phyloP scores from a whole-genome alignment of 2,888 invertebrate genomes.

The Nineta flava region DNA sequence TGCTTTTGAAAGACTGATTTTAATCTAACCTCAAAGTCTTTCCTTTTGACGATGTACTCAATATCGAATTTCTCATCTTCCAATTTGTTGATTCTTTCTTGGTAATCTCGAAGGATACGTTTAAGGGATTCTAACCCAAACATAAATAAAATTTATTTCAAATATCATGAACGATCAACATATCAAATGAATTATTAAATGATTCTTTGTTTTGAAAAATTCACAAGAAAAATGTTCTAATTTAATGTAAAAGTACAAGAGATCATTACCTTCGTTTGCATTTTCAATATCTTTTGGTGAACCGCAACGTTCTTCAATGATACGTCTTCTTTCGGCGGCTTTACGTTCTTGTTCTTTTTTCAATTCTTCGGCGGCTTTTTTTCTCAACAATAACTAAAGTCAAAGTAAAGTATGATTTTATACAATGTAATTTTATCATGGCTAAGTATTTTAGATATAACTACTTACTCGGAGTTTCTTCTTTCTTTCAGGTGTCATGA shows the following conservation, averaged over 20 bases:
- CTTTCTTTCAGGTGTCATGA: slow-evolving; percentile 99
- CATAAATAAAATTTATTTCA: neutral
- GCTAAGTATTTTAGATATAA: neutral
- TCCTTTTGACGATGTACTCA: slow-evolving; percentile 94
- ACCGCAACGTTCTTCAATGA: slow-evolving; percentile 91
- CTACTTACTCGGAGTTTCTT: slow-evolving; percentile 95
- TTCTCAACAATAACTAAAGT: slow-evolving; percentile 88
- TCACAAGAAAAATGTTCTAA: neutral
- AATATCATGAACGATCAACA: neutral
- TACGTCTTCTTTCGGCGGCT: slow-evolving; percentile 93
- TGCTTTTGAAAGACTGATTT: too few species aligned
- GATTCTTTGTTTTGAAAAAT: neutral
- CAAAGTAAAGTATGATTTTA: slow-evolving; percentile 2
- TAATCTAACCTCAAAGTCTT: slow-evolving; percentile 90
- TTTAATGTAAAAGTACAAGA: neutral
- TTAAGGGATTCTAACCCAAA: slow-evolving; percentile 46
- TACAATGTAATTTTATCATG: neutral
- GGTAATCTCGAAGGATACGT: slow-evolving; percentile 67
- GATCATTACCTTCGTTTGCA: slow-evolving; percentile 73
- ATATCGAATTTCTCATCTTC: slow-evolving; percentile 96
- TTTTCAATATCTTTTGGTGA: slow-evolving; percentile 81
- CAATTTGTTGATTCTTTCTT: slow-evolving; percentile 73
- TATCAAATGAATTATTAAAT: neutral
- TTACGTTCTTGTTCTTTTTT: slow-evolving; percentile 99
- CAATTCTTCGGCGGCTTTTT: slow-evolving; percentile 99